Evolutionary conservation across 2,113 vertebrate genomes (phyloP), one percentile per base, ranked within the genome.

Genomic region (Agapornis roseicollis): DNA sequence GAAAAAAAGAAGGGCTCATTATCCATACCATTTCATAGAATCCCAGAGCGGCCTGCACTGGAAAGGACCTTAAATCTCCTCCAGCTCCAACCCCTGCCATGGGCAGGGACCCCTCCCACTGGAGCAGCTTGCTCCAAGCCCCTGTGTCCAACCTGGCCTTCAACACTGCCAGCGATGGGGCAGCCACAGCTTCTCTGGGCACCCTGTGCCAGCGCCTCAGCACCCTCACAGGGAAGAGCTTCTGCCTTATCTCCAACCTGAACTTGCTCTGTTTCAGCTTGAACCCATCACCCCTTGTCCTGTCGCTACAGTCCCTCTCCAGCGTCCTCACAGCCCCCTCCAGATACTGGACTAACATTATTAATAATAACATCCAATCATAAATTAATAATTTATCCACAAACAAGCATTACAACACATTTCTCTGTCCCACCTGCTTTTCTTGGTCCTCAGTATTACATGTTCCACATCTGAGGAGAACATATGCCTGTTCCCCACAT

Each of bases 391-490:
- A 52, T 35, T 78, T 41, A 28, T 13, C 55, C 27, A 6, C 18
- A 7, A 42, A n/a, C 20, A 19, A 47, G 53, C 10, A 1, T 16
- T 4, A 16, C 4, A 44, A 16, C 22, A n/a, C 8, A 0, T 58
- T 58, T 53, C 22, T 76, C 39, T 27, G 17, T 6, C 56, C n/a
- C 27, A 46, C 25, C 42, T 44, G 61, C 13, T 31, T 10, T 23
- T 61, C 39, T 37, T 24, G 11, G 29, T 58, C 19, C 19, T 86
- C 47, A 6, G 16, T 33, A 12, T 37, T 15, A 0, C 17, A 14
- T 15, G 37, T 31, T 49, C 73, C 1, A 0, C 5, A 24, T 3
- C 27, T 0, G 0, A 47, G 11, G 2, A 1, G 29, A 11, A 31
- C 46, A 33, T 7, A n/a, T 15, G 46, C 20, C 31, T 64, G 18